phyloP scores from a whole-genome alignment of 2,888 invertebrate genomes.

The Cerceris rybyensis region DNA sequence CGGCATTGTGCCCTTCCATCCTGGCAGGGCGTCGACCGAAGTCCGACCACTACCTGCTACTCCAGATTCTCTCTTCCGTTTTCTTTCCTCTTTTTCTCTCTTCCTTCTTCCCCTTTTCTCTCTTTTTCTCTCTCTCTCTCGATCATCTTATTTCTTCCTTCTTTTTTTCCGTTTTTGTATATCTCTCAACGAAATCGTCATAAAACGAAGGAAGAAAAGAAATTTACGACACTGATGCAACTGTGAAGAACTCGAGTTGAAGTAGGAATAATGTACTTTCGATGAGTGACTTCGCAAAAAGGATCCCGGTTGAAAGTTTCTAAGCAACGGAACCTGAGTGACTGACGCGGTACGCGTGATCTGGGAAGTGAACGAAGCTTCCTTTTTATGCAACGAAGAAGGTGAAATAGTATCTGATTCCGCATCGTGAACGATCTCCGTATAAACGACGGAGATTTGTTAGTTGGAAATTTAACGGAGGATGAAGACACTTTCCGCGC shows the following conservation, averaged over 20 bases:
- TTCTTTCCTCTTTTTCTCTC: constrained; percentile 52
- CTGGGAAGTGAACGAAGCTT: background rate
- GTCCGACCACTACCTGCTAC: constrained; percentile 74
- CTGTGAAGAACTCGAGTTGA: constrained; percentile 4
- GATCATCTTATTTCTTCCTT: background rate
- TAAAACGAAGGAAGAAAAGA: constrained; percentile 15
- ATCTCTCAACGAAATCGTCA: constrained; percentile 35
- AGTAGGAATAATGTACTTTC: constrained; percentile 20
- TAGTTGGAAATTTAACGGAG: constrained; percentile 18
- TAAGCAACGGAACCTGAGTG: constrained; percentile 16
- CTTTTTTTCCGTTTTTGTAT: constrained; percentile 27
- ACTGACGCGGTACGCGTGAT: background rate
- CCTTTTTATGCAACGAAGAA: constrained; percentile 2
- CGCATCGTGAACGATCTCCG: constrained; percentile 12
- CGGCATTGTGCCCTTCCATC: constrained; percentile 61
- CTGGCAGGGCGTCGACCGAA: constrained; percentile 66
- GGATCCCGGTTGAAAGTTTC: constrained; percentile 10
- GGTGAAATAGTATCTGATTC: constrained; percentile 21
- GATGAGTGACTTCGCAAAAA: constrained; percentile 23
- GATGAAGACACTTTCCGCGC: constrained; percentile 28
- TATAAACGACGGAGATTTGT: constrained; percentile 18
- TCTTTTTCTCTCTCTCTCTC: constrained; percentile 28
- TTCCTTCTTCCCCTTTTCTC: constrained; percentile 12
- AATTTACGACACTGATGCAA: constrained; percentile 28
- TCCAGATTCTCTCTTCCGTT: constrained; percentile 68